A percentile compares a stretch with the other conserved stretches of the same genome.
phyloP scores from a whole-genome alignment of 2,113 vertebrate genomes.

The Thalassoma bifasciatum region DNA sequence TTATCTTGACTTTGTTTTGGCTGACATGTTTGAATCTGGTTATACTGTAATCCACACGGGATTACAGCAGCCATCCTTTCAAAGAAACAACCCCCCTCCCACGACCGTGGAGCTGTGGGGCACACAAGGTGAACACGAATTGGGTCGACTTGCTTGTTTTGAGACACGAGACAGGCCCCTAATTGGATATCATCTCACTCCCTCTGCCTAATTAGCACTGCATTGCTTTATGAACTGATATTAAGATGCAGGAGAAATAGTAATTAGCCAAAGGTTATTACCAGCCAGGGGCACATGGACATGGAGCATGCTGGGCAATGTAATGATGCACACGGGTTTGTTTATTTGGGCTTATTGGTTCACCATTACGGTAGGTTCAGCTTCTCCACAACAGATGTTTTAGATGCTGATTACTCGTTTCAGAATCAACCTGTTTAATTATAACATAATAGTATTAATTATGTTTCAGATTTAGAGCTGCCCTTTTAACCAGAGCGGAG shows the following conservation, averaged over 20 bases:
- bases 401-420: constrained; percentile 19
- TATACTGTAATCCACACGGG: constrained; percentile 37
- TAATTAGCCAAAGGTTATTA: constrained; percentile 80
- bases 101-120: constrained; percentile 45
- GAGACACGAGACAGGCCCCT: constrained; percentile 59
- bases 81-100: constrained; percentile 30
- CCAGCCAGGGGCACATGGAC: constrained; percentile 69
- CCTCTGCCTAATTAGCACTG: constrained; percentile 72
- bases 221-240: constrained; percentile 74
- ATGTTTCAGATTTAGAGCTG: constrained; percentile 8
- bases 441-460: constrained; percentile 19
- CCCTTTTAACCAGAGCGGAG: background rate
- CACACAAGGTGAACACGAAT: constrained; percentile 66
- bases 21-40: constrained; percentile 34
- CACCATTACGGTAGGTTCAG: constrained; percentile 32
- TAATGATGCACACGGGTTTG: constrained; percentile 64
- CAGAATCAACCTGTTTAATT: constrained; percentile 7
- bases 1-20: constrained; percentile 36
- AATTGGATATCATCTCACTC: constrained; percentile 77
- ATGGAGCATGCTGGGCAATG: constrained; percentile 63
- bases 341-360: constrained; percentile 61
- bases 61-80: constrained; percentile 28
- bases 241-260: constrained; percentile 74
- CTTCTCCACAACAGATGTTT: constrained; percentile 53
- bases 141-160: constrained; percentile 67